Percentiles rank a stretch among this genome's conserved stretches.
These are phyloP conservation scores for Deilephila elpenor DNA, from an alignment of 2,888 invertebrate species.

Conservation along the genomic window DNA sequence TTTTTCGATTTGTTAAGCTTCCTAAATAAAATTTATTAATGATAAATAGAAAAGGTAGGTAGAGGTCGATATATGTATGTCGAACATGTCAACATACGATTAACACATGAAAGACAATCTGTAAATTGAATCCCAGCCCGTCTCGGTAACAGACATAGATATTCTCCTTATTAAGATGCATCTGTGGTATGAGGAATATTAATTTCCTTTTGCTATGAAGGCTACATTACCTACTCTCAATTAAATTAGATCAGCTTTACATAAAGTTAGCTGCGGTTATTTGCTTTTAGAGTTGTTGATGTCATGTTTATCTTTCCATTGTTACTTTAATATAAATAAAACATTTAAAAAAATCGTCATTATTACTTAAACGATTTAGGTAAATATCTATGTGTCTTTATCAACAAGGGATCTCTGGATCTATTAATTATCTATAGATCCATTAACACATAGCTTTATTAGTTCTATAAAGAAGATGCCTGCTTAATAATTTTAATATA, in stretches of 20 bases:
- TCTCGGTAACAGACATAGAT: background rate
- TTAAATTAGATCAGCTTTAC: background rate
- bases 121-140: conserved; percentile 2
- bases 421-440: too few species aligned
- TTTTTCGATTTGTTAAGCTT: too few species aligned
- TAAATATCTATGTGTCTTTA: too few species aligned
- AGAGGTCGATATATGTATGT: background rate
- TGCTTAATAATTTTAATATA: conserved; percentile 35
- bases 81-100: background rate
- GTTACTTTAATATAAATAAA: too few species aligned
- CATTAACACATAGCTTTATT: conserved; percentile 34
- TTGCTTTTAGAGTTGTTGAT: too few species aligned
- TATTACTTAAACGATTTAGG: too few species aligned
- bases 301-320: too few species aligned
- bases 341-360: too few species aligned
- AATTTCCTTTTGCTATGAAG: background rate
- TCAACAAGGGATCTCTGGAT: too few species aligned
- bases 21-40: too few species aligned
- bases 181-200: background rate
- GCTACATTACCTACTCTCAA: background rate
- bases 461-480: conserved; percentile 35
- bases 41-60: background rate
- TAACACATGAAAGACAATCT: conserved; percentile 8
- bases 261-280: background rate
- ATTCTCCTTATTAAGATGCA: conserved; percentile 13